These are phyloP conservation scores for Neogobius melanostomus DNA, from an alignment of 2,113 vertebrate species.

Conservation along the genomic window DNA sequence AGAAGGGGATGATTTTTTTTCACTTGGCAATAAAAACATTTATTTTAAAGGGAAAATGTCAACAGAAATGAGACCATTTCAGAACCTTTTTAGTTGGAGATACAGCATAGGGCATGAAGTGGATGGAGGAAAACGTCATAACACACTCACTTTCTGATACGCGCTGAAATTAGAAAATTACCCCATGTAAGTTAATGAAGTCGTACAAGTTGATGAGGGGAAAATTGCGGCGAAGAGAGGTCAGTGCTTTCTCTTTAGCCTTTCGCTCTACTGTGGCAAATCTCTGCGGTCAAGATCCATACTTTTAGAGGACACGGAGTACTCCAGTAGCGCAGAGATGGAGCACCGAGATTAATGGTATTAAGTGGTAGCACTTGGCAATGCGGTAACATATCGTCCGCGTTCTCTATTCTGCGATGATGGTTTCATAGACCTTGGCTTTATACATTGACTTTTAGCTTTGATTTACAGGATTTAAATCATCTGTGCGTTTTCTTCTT, in stretches of 20 bases:
- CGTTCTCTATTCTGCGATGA: constrained; percentile 65
- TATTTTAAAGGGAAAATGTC: neutral
- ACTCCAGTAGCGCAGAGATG: constrained; percentile 49
- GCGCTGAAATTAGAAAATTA: constrained; percentile 71
- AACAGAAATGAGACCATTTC: neutral
- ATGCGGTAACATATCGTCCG: constrained; percentile 64
- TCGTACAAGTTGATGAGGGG: constrained; percentile 79
- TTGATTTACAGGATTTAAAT: constrained; percentile 72
- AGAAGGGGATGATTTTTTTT: no score
- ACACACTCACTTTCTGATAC: constrained; percentile 29
- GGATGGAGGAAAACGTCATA: constrained; percentile 39
- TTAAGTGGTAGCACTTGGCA: constrained; percentile 76
- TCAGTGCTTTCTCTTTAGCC: constrained; percentile 79
- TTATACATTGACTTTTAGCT: constrained; percentile 67
- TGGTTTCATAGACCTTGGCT: constrained; percentile 73
- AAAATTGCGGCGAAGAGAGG: constrained; percentile 78
- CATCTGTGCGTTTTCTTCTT: constrained; percentile 25
- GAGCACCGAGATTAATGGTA: constrained; percentile 71
- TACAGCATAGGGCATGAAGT: constrained; percentile 4
- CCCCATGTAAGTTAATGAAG: constrained; percentile 80
- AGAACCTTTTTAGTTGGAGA: neutral
- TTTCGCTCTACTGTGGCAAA: constrained; percentile 75
- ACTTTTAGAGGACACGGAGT: constrained; percentile 76
- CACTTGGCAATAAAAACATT: neutral
- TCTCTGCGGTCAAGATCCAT: constrained; percentile 76